These are phyloP conservation scores for Eupithecia pulchellata DNA, from an alignment of 2,888 invertebrate genomes.

Conservation along the genomic window DNA sequence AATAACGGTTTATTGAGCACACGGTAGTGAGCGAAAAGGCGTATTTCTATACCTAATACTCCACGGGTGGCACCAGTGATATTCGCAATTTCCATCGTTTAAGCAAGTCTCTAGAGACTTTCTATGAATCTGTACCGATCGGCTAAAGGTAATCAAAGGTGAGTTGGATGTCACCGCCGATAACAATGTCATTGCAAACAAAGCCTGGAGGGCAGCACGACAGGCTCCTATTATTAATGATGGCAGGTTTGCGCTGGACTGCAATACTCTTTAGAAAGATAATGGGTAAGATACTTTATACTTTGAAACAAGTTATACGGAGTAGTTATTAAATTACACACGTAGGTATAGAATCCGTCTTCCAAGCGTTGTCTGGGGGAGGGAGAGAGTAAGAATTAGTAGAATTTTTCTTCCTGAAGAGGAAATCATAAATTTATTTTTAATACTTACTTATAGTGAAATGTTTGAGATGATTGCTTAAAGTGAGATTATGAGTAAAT, in stretches of 20 bases:
- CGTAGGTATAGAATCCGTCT: background rate
- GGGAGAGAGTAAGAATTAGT: no score
- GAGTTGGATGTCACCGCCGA: slow-evolving; percentile 31
- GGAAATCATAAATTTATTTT: no score
- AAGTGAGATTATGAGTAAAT: background rate
- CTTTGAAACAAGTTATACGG: background rate
- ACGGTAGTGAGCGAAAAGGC: no score
- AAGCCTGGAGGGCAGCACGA: slow-evolving; percentile 20
- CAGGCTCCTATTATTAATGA: slow-evolving; percentile 34
- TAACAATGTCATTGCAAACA: slow-evolving; percentile 38
- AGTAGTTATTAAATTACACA: background rate
- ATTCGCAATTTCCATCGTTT: background rate
- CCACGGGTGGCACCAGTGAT: no score
- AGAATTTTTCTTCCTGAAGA: no score
- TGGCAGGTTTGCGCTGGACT: slow-evolving; percentile 18
- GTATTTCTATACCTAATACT: no score
- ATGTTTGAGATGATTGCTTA: no score
- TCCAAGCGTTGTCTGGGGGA: no score
- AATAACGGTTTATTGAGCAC: no score
- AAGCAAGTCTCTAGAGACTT: background rate
- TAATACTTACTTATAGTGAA: no score
- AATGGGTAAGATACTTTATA: background rate
- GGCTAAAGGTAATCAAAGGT: slow-evolving; percentile 26
- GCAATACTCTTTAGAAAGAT: slow-evolving; percentile 16
- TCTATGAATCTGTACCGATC: background rate